phyloP scores from a whole-genome alignment of 2,113 vertebrate species.

The Zosterops lateralis region DNA sequence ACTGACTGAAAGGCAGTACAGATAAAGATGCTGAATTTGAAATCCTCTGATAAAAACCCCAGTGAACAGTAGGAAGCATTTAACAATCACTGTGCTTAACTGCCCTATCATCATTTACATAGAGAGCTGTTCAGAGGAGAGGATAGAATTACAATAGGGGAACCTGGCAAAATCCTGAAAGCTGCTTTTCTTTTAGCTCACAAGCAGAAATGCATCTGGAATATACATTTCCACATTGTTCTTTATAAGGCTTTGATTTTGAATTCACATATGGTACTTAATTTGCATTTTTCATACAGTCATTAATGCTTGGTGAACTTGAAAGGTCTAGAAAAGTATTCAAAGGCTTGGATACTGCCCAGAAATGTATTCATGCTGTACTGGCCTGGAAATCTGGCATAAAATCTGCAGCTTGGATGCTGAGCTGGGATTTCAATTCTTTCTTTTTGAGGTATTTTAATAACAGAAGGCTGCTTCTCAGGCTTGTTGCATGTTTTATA shows the following conservation, averaged over 20 bases:
- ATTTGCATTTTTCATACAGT: constrained; percentile 56
- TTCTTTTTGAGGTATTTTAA: constrained; percentile 7
- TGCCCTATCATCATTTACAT: constrained; percentile 25
- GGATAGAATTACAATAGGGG: constrained; percentile 5
- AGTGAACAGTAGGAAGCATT: constrained; percentile 19
- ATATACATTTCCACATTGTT: constrained; percentile 28
- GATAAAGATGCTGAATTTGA: constrained; percentile 24
- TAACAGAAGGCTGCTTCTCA: not conserved
- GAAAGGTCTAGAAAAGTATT: constrained; percentile 56
- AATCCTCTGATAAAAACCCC: not conserved
- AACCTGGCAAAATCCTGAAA: constrained; percentile 53
- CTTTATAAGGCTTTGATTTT: constrained; percentile 26
- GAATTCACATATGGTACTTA: constrained; percentile 49
- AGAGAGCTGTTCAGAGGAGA: not conserved
- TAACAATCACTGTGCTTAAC: constrained; percentile 21
- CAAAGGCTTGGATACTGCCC: constrained; percentile 42
- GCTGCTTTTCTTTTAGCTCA: constrained; percentile 7
- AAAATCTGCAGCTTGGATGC: not conserved
- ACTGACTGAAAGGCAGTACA: not conserved
- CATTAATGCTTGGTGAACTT: constrained; percentile 37
- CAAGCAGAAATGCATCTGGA: constrained; percentile 41
- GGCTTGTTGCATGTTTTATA: not conserved
- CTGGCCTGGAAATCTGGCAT: constrained; percentile 17
- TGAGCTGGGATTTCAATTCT: constrained; percentile 7
- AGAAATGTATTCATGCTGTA: constrained; percentile 36